Evolutionary conservation across 2,888 invertebrate species (phyloP).

Genomic region (Cepaea hortensis): DNA sequence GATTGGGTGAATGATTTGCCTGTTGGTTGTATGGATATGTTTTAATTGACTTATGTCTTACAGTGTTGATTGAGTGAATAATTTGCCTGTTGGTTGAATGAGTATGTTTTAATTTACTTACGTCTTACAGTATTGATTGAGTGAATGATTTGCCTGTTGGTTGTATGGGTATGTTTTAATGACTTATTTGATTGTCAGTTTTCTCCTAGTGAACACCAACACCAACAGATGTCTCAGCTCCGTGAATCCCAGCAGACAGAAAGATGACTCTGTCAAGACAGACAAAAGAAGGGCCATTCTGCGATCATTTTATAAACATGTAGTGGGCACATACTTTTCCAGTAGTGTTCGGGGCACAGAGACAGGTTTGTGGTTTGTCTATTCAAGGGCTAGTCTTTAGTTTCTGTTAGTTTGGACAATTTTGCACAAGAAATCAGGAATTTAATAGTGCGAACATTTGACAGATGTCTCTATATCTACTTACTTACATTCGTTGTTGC

Average conservation of each 20-base stretch:
- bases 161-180: too few species aligned
- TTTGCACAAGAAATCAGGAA: neutral
- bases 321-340: constrained; percentile 66
- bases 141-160: too few species aligned
- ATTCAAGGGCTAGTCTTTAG: neutral
- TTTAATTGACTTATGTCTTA: neutral
- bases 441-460: too few species aligned
- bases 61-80: too few species aligned
- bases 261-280: constrained; percentile 53
- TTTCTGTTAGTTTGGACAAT: neutral
- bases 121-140: too few species aligned
- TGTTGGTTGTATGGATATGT: too few species aligned
- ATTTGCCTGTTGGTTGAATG: too few species aligned
- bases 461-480: too few species aligned
- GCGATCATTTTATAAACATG: constrained; percentile 68
- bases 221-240: constrained; percentile 65
- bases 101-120: too few species aligned
- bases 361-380: constrained; percentile 56
- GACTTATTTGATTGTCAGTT: constrained; percentile 58
- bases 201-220: constrained; percentile 67
- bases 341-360: constrained; percentile 61
- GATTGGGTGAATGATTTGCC: too few species aligned
- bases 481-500: too few species aligned
- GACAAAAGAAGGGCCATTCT: constrained; percentile 64
- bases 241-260: constrained; percentile 46